Base-by-base conservation (phyloP, 2,113 vertebrate species). In the Lethenteron camtschaticum region DNA sequence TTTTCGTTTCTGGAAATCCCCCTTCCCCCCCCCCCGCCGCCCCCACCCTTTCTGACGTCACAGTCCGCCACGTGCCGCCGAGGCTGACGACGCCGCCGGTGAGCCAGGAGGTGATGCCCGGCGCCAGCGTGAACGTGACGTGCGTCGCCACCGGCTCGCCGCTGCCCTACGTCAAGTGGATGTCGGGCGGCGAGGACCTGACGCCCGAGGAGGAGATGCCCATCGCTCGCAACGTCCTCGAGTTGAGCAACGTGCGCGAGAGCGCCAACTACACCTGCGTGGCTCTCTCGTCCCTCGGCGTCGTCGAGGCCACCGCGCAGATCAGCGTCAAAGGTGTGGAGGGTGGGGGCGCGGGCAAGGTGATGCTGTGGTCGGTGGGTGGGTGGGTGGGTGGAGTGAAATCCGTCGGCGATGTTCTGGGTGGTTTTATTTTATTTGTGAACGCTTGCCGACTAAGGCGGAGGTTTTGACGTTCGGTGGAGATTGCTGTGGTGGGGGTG, bases 151-250 rank as follows among this genome's bases (percentile, higher is more conserved):
- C 96, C 78, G 94, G 94, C 20, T 99, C 94, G 0, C 94, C 94
- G 77, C 96, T 99, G 94, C 92, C 94, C 1, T 96, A 99, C 57
- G 94, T 96, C 77, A 99, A 97, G 79, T 97, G 94, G 94, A 96
- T 94, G 90, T 85, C 94, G 74, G 90, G 90, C 72, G 80, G 86
- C 0, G 94, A 99, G 78, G 94, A 99, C 77, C 79, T 99, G 78
- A 96, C 94, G 0, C 94, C 91, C 0, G 94, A 99, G 73, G 94
- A 96, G 11, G 92, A 94, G 80, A 97, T 99, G 92, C 94, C 92
- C 0, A 92, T 99, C 75, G 94, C 92, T 66, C 84, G 92, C 56
- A 99, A 96, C 0, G 94, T 99, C 68, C 83, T 99, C 60, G 94
- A 96, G 72, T 86, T 99, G 77, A 92, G 86, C 2, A 85, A 87